Evolutionary conservation across 2,113 vertebrate species (phyloP).

Genomic region (Campylomormyrus tamandua): DNA sequence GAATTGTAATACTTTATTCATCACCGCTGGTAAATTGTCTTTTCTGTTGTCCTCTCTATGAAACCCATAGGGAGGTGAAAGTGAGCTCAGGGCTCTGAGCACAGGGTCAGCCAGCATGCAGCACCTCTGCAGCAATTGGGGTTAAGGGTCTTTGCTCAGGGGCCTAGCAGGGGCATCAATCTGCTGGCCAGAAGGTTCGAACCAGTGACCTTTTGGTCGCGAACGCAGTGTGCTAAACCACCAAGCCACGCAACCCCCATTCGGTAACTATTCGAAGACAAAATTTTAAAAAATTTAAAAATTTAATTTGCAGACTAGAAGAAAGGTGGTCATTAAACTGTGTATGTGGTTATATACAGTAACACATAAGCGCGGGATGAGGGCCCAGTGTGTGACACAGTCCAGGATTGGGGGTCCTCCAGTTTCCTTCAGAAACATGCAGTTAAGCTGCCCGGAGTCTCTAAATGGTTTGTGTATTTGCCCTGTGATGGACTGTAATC

Average conservation of each 20-base stretch:
- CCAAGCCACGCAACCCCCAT: not conserved
- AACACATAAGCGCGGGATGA: not conserved
- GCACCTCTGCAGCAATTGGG: not conserved
- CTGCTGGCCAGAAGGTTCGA: not conserved
- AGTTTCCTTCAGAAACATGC: not conserved
- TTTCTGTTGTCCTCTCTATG: not conserved
- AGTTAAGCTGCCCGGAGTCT: not conserved
- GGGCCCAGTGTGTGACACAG: not conserved
- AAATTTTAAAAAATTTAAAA: not conserved
- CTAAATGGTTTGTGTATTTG: not conserved
- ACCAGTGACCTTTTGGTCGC: not conserved
- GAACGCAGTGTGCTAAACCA: not conserved
- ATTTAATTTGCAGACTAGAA: not conserved
- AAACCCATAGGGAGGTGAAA: not conserved
- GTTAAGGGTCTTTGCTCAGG: not conserved
- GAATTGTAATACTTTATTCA: not conserved
- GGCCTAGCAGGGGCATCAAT: not conserved
- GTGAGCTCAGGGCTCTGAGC: not conserved
- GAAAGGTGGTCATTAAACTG: not conserved
- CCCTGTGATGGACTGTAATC: not conserved
- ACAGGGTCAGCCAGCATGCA: not conserved
- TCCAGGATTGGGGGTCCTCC: not conserved
- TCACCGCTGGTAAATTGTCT: not conserved
- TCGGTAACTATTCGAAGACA: not conserved
- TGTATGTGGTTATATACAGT: not conserved